Evolutionary conservation across 1,140 invertebrate genomes (phyloP), one percentile per base, ranked within the genome.

Genomic region (Palaemon carinicauda): DNA sequence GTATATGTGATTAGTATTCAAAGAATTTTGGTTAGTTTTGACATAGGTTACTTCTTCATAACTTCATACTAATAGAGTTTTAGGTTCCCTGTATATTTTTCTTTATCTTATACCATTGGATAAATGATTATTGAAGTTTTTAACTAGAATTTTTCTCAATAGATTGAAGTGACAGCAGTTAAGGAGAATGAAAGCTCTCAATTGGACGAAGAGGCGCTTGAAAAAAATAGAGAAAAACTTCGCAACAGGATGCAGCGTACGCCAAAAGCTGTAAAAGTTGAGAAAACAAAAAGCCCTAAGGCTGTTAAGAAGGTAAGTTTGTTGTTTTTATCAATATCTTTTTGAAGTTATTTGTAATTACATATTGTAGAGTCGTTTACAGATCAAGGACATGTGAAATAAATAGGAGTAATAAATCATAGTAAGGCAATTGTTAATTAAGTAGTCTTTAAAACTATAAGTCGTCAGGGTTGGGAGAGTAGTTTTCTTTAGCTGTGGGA

Each of bases 111-210:
- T 31, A 31, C 14, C 12, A 31, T 19, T 74, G 17, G 12, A 74
- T n/a, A 74, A 41, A 31, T 5, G 73, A 27, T 50, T 21, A 15
- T 24, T n/a, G n/a, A 21, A 1, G 33, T 31, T 19, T 31, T 24
- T 12, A n/a, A 7, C 9, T n/a, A 5, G 10, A n/a, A 31, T 27
- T 74, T 27, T 74, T 50, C 60, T 29, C n/a, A 9, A n/a, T 33
- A n/a, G 19, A 12, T 41, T 41, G 41, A 41, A 41, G 41, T 41
- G 52, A 52, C 92, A 1, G 90, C 90, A 5, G 91, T 90, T 27
- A 88, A 91, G 17, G 90, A 91, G 52, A 90, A 90, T 24, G 91
- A 91, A 60, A 89, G 90, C 0, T 88, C 91, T 81, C 86, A 89
- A 31, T 65, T 77, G 9, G 91, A 91, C 53, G 87, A 89, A 50